A percentile compares a stretch with the other conserved stretches of the same genome.
Evolutionary conservation across 2,113 vertebrate species (phyloP).

Genomic region (Cervus canadensis): DNA sequence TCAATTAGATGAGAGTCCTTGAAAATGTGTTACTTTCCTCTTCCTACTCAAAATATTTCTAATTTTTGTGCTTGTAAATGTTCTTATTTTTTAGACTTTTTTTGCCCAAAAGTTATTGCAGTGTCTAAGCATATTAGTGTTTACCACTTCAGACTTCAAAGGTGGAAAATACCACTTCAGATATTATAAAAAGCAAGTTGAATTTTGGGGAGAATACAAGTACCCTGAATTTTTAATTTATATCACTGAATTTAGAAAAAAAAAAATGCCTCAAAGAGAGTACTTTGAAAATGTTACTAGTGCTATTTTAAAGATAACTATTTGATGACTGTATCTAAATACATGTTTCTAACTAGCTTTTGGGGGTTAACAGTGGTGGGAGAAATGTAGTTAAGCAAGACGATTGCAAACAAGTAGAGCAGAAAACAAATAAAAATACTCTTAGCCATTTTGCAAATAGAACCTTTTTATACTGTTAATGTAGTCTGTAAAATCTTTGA

Average conservation of each 20-base stretch:
- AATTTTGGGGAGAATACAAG: background rate
- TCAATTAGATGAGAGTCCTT: background rate
- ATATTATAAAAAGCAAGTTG: constrained; percentile 34
- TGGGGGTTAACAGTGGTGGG: background rate
- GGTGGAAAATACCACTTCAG: background rate
- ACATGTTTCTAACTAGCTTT: constrained; percentile 23
- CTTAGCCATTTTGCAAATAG: background rate
- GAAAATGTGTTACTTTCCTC: background rate
- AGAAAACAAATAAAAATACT: constrained; percentile 39
- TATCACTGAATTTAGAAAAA: constrained; percentile 2
- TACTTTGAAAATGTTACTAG: constrained; percentile 23
- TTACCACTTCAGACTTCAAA: constrained; percentile 8
- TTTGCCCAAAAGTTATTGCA: background rate
- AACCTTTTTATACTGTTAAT: background rate
- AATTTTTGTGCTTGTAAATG: background rate
- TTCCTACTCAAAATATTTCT: background rate
- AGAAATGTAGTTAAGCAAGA: background rate
- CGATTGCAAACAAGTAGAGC: constrained; percentile 25
- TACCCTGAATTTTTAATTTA: constrained; percentile 36
- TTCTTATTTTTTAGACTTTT: background rate
- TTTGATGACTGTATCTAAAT: background rate
- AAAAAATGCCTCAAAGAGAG: background rate
- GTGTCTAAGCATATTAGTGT: background rate
- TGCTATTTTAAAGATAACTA: background rate
- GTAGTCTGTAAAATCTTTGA: background rate